A percentile compares a stretch with the other conserved stretches of the same genome.
Evolutionary conservation across 2,797 vertebrate species (phyloP).

Genomic region (Spea hammondii): DNA sequence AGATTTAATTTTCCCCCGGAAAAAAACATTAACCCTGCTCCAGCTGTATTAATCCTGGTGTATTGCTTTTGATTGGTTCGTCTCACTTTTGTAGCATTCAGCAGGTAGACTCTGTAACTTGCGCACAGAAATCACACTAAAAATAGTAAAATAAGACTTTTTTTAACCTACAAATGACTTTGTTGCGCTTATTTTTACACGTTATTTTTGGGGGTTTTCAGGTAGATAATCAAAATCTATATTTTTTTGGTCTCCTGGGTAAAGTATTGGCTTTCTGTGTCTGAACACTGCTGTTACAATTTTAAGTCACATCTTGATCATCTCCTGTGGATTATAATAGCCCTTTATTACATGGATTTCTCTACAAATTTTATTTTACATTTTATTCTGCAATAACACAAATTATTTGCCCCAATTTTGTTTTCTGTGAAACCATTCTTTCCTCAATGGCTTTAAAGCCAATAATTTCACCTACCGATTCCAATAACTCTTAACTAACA

Average conservation of each 20-base stretch:
- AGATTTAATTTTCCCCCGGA: no score
- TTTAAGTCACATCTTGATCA: background rate
- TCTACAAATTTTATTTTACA: background rate
- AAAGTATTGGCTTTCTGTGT: conserved; percentile 21
- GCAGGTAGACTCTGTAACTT: conserved; percentile 40
- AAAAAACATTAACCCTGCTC: no score
- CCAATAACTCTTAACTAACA: no score
- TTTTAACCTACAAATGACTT: background rate
- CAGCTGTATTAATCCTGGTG: background rate
- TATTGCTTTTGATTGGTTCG: conserved; percentile 27
- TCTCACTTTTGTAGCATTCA: conserved; percentile 17
- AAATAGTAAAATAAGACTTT: conserved; percentile 18
- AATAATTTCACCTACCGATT: no score
- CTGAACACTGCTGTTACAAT: background rate
- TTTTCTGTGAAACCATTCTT: no score
- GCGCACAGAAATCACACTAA: conserved; percentile 28
- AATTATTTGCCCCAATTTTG: no score
- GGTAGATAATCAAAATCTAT: conserved; percentile 27
- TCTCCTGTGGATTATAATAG: conserved; percentile 13
- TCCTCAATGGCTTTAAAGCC: no score
- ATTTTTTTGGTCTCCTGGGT: conserved; percentile 16
- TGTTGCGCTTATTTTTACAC: conserved; percentile 31
- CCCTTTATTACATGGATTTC: conserved; percentile 18
- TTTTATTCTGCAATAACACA: background rate
- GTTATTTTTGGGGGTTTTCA: conserved; percentile 15